phyloP scores from a whole-genome alignment of 2,888 invertebrate genomes.

The Ectemnius cavifrons region DNA sequence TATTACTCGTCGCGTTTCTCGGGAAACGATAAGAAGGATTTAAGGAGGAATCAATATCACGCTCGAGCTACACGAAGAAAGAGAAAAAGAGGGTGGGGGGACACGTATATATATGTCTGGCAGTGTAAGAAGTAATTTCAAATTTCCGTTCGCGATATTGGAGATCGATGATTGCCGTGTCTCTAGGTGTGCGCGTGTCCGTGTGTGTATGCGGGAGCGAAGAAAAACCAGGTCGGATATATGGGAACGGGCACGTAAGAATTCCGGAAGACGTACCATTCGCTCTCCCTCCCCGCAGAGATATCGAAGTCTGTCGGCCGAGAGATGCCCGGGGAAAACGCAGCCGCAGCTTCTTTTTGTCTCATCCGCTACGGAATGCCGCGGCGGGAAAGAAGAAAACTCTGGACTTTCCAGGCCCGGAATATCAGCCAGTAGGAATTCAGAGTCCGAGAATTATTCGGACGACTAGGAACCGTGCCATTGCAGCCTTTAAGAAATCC shows the following conservation, averaged over 20 bases:
- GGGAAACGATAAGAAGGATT: constrained; percentile 5
- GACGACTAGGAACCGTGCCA: not conserved
- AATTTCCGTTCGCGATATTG: not conserved
- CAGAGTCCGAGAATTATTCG: not conserved
- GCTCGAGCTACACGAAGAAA: not conserved
- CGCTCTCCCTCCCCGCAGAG: not conserved
- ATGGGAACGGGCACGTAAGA: constrained; percentile 5
- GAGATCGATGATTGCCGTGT: constrained; percentile 12
- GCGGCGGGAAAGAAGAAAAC: not conserved
- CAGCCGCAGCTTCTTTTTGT: not conserved
- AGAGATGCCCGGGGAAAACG: not conserved
- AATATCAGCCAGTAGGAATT: too few relatives aligned
- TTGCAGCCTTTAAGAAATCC: too few relatives aligned
- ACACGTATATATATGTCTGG: too few relatives aligned
- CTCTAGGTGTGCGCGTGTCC: too few relatives aligned
- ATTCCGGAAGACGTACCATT: constrained; percentile 15
- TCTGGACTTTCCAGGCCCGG: not conserved
- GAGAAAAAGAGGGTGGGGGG: not conserved
- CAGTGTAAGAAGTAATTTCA: constrained; percentile 20
- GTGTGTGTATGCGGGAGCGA: not conserved
- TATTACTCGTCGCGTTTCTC: constrained; percentile 1
- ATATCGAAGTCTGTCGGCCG: too few relatives aligned
- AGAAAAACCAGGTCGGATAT: constrained; percentile 4
- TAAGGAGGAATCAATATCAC: constrained; percentile 1
- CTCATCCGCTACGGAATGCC: not conserved